Base-by-base conservation (phyloP, 1,140 invertebrate species). In the Euura lappo region DNA sequence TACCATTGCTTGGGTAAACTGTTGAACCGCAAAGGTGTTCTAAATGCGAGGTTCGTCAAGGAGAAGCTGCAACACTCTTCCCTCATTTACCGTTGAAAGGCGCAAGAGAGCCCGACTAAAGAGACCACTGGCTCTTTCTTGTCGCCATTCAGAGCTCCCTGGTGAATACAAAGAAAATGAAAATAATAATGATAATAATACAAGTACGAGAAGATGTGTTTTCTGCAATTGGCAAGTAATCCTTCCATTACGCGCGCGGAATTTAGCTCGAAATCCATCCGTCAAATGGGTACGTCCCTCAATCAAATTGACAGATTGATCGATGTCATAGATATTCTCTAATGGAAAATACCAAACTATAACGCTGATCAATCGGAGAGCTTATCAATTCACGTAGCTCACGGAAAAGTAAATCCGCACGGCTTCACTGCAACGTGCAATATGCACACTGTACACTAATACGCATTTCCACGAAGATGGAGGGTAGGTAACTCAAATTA, bases 121-220 rank as follows among this genome's bases (percentile, higher is more conserved):
- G 77, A 80, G 76, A 78, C 44, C 74, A 74, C 73, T 69, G 72
- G 77, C 74, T 74, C 71, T 73, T 44, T 79, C 75, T 75, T 80
- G 64, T 77, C 72, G 75, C 77, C 77, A 77, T 78, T 77, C 74
- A 75, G 67, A 65, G 67, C 69, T 74, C 72, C 75, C 71, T 60
- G 42, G 13, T 70, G 60, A 66, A 66, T 70, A 73, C 72, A 68
- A 72, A 66, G 67, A 28, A 28, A 28, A 28, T 28, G 28, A 28
- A 28, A 28, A 28, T 28, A 28, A 28, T 28, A 28, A 28, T 28
- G 28, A 28, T 28, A 28, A 28, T 28, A 28, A 28, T 28, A 28
- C 65, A 72, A 69, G 51, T 68, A 45, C 28, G 13, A 70, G 60
- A 45, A 69, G 45, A 47, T 11, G 67, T 67, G 13, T 60, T 60